Base-by-base conservation (phyloP, 1,140 invertebrate genomes). In the Ridgeia piscesae region DNA sequence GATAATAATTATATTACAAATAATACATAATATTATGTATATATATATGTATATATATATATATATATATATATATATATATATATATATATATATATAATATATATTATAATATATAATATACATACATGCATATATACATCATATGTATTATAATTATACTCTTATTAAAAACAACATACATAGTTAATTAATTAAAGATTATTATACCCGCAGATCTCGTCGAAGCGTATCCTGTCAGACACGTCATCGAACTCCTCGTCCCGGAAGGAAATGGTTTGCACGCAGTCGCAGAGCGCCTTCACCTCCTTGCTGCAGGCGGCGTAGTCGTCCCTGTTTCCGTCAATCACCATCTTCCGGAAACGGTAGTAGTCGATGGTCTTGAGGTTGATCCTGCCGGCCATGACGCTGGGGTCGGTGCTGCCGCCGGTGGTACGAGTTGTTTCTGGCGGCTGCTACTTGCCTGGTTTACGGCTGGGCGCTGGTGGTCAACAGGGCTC, bases 331-430 rank as follows among this genome's bases (percentile, higher is more conserved):
- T 93, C 93, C 0, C 93, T 4, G 91, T 92, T 92, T n/a, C 92
- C 93, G 58, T 93, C 93, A 33, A 93, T 93, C 35, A 93, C 91
- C 88, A 92, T 58, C 92, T 93, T 93, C 11, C 89, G 88, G 92
- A 92, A 93, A 50, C 92, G 92, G 91, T 92, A 93, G 89, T 93
- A 93, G 91, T 93, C 93, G 31, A 93, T 93, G 89, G 35, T 93
- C 90, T 93, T 93, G 0, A 93, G 34, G 89, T 92, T 93, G 11
- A 93, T 92, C 50, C 92, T 93, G 21, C 89, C 42, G 34, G 77
- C 77, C 33, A 77, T 77, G 17, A 31, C 2, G 27, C 8, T 77
- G 58, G 11, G 0, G 58, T 77, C 50, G 42, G 27, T 14, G 89
- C 17, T 33, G 89, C 34, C 89, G 89, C 34, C 33, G 89, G 17